phyloP scores from a whole-genome alignment of 2,113 vertebrate species.

The Romanogobio albipinnatus region DNA sequence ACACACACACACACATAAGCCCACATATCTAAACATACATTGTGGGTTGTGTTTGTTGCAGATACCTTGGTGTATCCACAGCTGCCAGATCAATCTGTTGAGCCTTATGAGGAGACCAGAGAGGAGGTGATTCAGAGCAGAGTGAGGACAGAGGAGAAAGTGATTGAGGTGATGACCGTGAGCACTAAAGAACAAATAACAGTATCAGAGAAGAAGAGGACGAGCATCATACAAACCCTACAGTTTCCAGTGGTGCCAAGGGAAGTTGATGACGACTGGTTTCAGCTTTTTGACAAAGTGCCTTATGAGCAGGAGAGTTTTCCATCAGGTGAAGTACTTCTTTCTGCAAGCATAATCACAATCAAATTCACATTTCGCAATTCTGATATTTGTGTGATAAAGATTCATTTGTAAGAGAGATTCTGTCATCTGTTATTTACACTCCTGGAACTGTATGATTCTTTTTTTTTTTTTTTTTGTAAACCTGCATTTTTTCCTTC shows the following conservation, averaged over 20 bases:
- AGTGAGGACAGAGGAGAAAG: slow-evolving; percentile 18
- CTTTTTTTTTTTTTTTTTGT: background rate
- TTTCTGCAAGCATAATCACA: background rate
- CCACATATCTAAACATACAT: background rate
- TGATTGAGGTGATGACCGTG: background rate
- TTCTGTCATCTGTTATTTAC: background rate
- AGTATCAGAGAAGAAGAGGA: background rate
- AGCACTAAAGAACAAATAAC: slow-evolving; percentile 16
- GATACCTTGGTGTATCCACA: background rate
- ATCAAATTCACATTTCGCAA: background rate
- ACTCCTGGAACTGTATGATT: background rate
- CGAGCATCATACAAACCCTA: slow-evolving; percentile 1
- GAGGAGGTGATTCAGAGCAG: background rate
- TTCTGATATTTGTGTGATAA: background rate
- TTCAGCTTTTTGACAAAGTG: slow-evolving; percentile 32
- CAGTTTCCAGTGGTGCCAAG: background rate
- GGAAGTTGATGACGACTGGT: slow-evolving; percentile 24
- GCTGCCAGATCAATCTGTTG: background rate
- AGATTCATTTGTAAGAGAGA: background rate
- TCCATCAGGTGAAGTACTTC: slow-evolving; percentile 39
- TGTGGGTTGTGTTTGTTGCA: slow-evolving; percentile 5
- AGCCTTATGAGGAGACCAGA: background rate
- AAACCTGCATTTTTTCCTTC: background rate
- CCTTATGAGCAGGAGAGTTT: background rate
- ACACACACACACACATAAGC: background rate